phyloP scores from a whole-genome alignment of 2,888 invertebrate genomes.

The Microplitis deprimator region DNA sequence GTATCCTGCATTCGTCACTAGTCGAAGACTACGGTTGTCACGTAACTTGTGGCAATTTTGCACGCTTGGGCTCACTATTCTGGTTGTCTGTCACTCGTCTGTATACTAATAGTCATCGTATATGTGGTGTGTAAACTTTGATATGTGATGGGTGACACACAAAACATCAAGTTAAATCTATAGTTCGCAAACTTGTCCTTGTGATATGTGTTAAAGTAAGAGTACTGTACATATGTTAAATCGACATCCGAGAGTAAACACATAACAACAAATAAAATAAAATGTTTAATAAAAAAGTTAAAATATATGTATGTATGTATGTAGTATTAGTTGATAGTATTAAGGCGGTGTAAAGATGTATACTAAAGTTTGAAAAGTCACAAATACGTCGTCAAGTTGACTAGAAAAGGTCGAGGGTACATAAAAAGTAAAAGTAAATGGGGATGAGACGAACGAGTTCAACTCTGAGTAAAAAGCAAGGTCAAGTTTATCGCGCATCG shows the following conservation, averaged over 20 bases:
- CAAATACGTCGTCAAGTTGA: slow-evolving; percentile 26
- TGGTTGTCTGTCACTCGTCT: neutral
- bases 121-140: neutral
- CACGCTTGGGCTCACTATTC: slow-evolving; percentile 23
- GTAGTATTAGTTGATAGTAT: neutral
- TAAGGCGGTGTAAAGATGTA: neutral
- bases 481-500: slow-evolving; percentile 42
- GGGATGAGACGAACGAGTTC: slow-evolving; percentile 23
- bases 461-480: slow-evolving; percentile 44
- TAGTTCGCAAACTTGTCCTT: neutral
- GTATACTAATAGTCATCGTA: neutral
- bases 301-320: neutral
- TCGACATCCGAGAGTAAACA: neutral
- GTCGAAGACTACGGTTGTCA: slow-evolving; percentile 18
- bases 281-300: neutral
- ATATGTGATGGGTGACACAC: neutral
- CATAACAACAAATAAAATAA: neutral
- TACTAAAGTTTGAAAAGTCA: slow-evolving; percentile 30
- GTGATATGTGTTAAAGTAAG: neutral
- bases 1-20: slow-evolving; percentile 30
- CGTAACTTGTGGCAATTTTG: slow-evolving; percentile 32
- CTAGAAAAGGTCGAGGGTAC: slow-evolving; percentile 30
- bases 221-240: neutral
- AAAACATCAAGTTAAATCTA: neutral
- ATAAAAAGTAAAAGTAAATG: slow-evolving; percentile 31